Evolutionary conservation across 1,140 invertebrate genomes (phyloP).

Genomic region (Pogonognathellus flavescens): DNA sequence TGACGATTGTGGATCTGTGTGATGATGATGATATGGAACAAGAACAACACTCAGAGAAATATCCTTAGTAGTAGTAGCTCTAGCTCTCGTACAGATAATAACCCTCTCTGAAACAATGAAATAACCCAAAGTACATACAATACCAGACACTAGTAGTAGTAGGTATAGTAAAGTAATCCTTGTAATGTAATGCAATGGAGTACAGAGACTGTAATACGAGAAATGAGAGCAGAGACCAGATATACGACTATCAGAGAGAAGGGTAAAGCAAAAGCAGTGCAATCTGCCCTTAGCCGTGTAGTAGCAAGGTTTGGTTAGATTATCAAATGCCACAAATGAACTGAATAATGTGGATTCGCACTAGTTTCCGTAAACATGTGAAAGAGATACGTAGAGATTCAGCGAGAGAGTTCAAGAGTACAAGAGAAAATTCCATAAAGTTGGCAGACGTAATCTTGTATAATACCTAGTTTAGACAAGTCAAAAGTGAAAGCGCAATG

Average conservation of each 20-base stretch:
- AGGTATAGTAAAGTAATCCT: conserved; percentile 39
- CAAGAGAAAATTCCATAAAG: conserved; percentile 22
- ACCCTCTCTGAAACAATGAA: conserved; percentile 27
- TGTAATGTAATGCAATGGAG: conserved; percentile 24
- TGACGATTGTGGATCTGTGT: conserved; percentile 28
- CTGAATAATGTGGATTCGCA: conserved; percentile 15
- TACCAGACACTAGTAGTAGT: no score
- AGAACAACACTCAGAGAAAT: neutral
- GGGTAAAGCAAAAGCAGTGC: neutral
- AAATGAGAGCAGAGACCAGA: conserved; percentile 16
- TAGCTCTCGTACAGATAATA: no score
- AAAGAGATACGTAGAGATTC: neutral
- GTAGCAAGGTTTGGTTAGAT: neutral
- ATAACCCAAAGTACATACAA: conserved; percentile 7
- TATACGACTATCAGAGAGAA: neutral
- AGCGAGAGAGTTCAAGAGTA: neutral
- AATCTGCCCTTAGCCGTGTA: no score
- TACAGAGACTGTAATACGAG: conserved; percentile 6
- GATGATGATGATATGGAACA: conserved; percentile 26
- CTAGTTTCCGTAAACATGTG: conserved; percentile 3
- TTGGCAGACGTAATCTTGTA: neutral
- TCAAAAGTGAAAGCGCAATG: conserved; percentile 18
- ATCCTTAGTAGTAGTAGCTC: no score
- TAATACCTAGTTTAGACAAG: conserved; percentile 23
- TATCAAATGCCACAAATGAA: conserved; percentile 38